These are phyloP conservation scores for Peromyscus polionotus DNA, from an alignment of 2,113 vertebrate species.

Conservation along the genomic window DNA sequence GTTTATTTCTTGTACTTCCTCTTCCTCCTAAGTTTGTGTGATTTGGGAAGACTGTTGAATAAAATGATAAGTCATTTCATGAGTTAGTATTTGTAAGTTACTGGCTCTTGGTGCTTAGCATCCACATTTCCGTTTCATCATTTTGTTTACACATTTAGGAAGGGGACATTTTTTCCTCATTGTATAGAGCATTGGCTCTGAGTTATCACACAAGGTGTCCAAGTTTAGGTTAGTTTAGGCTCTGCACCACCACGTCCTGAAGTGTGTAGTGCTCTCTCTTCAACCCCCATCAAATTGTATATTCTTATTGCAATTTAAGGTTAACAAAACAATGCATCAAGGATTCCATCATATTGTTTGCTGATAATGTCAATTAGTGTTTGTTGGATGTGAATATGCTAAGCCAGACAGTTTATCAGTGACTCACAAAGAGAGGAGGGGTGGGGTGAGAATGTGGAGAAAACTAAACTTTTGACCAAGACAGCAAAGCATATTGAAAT, in stretches of 20 bases:
- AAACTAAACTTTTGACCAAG: background rate
- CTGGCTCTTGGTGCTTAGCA: background rate
- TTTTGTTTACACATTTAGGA: background rate
- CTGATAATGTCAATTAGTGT: background rate
- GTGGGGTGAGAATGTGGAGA: fast-evolving
- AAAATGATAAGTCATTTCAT: background rate
- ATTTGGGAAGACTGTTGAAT: background rate
- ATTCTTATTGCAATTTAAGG: background rate
- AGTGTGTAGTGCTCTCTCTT: background rate
- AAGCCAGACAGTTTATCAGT: too few relatives aligned
- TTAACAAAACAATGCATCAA: background rate
- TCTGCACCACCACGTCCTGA: fast-evolving
- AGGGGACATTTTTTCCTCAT: fast-evolving
- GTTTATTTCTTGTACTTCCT: background rate
- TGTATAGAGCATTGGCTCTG: background rate
- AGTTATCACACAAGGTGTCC: too few relatives aligned
- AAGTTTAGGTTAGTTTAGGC: background rate
- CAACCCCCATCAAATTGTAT: fast-evolving
- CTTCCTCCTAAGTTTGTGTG: background rate
- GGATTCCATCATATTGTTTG: background rate
- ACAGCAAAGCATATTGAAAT: background rate
- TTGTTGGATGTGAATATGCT: background rate
- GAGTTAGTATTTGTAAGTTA: background rate
- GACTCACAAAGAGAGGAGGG: background rate
- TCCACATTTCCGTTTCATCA: background rate